Conservation (phyloP, 2,797 vertebrate species). For the Micrastur ruficollis region DNA sequence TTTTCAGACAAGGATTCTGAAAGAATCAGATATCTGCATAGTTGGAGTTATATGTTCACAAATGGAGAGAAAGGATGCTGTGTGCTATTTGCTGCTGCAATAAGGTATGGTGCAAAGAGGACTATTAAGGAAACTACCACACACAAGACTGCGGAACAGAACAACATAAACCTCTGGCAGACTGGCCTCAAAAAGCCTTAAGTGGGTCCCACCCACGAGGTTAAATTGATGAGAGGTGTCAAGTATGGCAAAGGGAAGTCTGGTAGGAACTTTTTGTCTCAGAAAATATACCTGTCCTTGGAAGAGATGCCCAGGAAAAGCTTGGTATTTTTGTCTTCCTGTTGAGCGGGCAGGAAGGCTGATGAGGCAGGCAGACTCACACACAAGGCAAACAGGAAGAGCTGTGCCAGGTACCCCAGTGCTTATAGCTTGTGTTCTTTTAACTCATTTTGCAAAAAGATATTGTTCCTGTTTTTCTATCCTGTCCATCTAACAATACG, state of each 20-base stretch:
- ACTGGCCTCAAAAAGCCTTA: not conserved
- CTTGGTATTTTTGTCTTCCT: not conserved
- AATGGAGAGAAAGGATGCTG: not conserved
- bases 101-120: not conserved
- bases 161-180: not conserved
- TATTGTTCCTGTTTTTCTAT: not conserved
- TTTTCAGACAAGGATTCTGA: not conserved
- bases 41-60: not conserved
- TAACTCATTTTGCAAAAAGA: not conserved
- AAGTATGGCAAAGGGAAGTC: not conserved
- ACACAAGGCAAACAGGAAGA: not conserved
- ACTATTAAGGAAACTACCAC: not conserved
- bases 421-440: not conserved
- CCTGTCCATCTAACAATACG: not conserved
- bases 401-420: not conserved
- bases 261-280: not conserved
- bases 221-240: not conserved
- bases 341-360: not conserved
- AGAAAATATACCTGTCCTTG: not conserved
- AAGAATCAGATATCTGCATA: not conserved
- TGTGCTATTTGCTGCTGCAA: not conserved
- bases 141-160: not conserved
- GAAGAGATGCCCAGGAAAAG: not conserved
- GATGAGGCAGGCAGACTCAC: not conserved
- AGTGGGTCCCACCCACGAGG: not conserved